Base-by-base conservation (phyloP, 2,113 vertebrate species). In the Glareola pratincola region DNA sequence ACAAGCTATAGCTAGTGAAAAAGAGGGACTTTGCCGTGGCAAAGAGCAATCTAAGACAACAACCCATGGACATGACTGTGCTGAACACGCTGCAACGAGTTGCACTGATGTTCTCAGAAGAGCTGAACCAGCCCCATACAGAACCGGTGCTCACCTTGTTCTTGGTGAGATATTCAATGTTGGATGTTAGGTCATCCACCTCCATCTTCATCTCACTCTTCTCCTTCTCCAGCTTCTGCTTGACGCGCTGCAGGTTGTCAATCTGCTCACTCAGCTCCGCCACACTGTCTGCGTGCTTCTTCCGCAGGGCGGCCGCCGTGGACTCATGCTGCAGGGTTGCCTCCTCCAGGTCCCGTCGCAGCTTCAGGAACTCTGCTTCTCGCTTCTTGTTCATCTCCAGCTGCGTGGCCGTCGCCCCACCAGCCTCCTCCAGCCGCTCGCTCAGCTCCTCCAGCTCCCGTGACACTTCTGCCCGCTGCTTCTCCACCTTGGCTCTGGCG, bases 191-290 rank as follows among this genome's bases (percentile, higher is more conserved):
- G 59, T 99, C 99, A 0, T 99, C 99, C 8, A 97, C 98, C 95
- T 99, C 99, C 99, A 99, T 98, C 97, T 99, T 99, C 85, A 98
- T 98, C 97, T 99, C 99, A 0, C 98, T 98, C 96, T 99, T 98
- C 86, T 99, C 99, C 90, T 99, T 99, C 92, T 99, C 99, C 97
- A 99, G 98, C 96, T 99, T 99, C 98, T 99, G 99, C 97, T 99
- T 99, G 88, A 99, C 98, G 0, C 99, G 95, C 96, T 99, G 99
- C 90, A 99, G 98, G 93, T 98, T 99, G 97, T 99, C 99, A 2
- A 99, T 98, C 98, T 99, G 99, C 98, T 99, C 99, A 0, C 99
- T 87, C 77, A 99, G 98, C 97, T 99, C 99, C 0, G 98, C 98
- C 2, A 98, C 81, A 0, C 97, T 98, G 66, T 99, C 99, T 0